Base-by-base conservation (phyloP, 1,140 invertebrate species). In the Oryzaephilus surinamensis region DNA sequence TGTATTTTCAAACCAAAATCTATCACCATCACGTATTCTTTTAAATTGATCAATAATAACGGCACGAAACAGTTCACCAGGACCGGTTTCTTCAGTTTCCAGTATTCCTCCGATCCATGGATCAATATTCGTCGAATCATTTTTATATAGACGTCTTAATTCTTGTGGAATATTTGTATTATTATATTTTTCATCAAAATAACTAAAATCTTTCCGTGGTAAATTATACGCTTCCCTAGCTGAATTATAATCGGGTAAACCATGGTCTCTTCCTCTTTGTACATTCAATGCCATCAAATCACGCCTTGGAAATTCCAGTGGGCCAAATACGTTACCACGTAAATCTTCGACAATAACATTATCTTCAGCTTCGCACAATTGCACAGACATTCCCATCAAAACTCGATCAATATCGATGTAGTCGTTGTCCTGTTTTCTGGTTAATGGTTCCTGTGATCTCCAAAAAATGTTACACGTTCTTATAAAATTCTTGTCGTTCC, bases 41-140 rank as follows among this genome's bases (percentile, higher is more conserved):
- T 45, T 38, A 55, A 76, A 75, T 42, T 76, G 73, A 52, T 76
- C 70, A 19, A 50, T 46, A 21, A 74, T 71, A 18, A 75, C 65
- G 10, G 35, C 41, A 41, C 47, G 51, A 53, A 84, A 81, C 2
- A 82, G 58, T 52, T 70, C 64, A 2, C 79, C 79, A 2, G 76
- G 76, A 19, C 71, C 67, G 19, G 31, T 11, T 36, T 64, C 47
- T 14, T 34, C 46, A 2, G 77, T 76, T 59, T 82, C 79, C 23
- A 81, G 44, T 55, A 82, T 71, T 4, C 78, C 79, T n/a, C 77
- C 80, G 16, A 77, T 64, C 68, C 77, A 81, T 2, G 77, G 61
- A 58, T 84, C 80, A 24, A 82, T 63, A 27, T 69, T 55, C 31
- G 69, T 51, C 26, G 76, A 52, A n/a, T 58, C 48, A 19, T 64